phyloP scores from a whole-genome alignment of 2,888 invertebrate species.

The Perizoma flavofasciatum region DNA sequence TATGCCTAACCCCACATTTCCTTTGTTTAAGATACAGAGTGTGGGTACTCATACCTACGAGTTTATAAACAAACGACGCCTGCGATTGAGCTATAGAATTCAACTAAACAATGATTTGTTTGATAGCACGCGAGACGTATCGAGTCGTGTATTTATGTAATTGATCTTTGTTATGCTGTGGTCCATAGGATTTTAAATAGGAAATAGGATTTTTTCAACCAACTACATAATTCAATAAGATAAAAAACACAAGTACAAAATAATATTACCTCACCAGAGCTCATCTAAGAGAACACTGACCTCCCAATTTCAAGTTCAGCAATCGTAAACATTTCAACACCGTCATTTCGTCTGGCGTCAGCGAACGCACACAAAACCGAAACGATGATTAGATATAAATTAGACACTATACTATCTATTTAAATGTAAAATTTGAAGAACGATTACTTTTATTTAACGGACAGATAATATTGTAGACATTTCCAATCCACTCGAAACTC shows the following conservation, averaged over 20 bases:
- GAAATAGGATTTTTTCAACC: too few species aligned
- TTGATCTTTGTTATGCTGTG: too few species aligned
- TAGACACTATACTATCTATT: not conserved
- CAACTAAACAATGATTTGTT: not conserved
- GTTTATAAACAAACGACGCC: not conserved
- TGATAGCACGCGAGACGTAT: too few species aligned
- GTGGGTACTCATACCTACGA: not conserved
- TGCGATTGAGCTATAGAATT: not conserved
- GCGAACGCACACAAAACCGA: slow-evolving; percentile 7
- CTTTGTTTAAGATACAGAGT: not conserved
- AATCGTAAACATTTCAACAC: slow-evolving; percentile 49
- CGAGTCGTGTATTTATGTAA: too few species aligned
- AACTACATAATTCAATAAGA: not conserved
- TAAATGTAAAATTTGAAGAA: not conserved
- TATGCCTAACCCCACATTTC: slow-evolving; percentile 1
- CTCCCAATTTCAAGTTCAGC: slow-evolving; percentile 57
- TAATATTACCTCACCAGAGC: slow-evolving; percentile 7
- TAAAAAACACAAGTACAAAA: not conserved
- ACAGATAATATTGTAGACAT: slow-evolving; percentile 2
- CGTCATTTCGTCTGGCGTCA: slow-evolving; percentile 46
- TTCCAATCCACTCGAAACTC: slow-evolving; percentile 11
- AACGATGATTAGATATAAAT: slow-evolving; percentile 16
- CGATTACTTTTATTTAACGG: slow-evolving; percentile 4
- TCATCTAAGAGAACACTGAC: slow-evolving; percentile 47
- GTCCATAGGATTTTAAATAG: too few species aligned